Base-by-base conservation (phyloP, 2,888 invertebrate species). In the Lacanobia oleracea region DNA sequence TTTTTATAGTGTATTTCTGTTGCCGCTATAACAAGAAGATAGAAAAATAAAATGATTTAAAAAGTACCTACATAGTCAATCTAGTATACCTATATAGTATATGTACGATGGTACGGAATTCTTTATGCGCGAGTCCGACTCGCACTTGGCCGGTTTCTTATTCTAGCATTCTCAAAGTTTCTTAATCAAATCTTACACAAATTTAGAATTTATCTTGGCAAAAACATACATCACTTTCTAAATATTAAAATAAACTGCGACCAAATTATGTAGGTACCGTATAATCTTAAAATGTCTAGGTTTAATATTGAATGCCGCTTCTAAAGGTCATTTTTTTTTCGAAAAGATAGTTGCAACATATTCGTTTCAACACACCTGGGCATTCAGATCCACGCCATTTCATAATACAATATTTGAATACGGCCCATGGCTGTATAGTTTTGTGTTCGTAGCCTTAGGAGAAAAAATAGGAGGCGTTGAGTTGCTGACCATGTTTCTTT, bases 281-380 rank as follows among this genome's bases (percentile, higher is more conserved):
- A 14, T 14, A 43, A 37, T 45, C 16, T 23, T n/a, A 51, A 37
- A 45, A 60, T 27, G n/a, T 27, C n/a, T 75, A 75, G 45, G 67
- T 1, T 67, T 54, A 21, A 27, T 40, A 27, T 21, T 72, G 21
- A 67, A 75, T 67, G 67, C 10, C 66, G 6, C 53, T 6, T 33
- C 65, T 70, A 86, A 85, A 88, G 86, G 87, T 86, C 76, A 81
- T 68, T 21, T 83, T 84, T 82, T 84, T 82, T 83, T 68, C 60
- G 43, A 64, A 83, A 83, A 81, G 48, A 57, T 61, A 40, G 66
- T 87, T 87, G 67, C 85, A 65, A 78, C 78, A 87, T 56, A 21
- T 57, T 21, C 40, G 40, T 86, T 86, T 76, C 87, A 73, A 67
- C 83, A 87, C 21, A 72, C 33, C 64, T 72, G 60, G 61, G 61